phyloP scores from a whole-genome alignment of 2,888 invertebrate species.

The Lepas anatifera region DNA sequence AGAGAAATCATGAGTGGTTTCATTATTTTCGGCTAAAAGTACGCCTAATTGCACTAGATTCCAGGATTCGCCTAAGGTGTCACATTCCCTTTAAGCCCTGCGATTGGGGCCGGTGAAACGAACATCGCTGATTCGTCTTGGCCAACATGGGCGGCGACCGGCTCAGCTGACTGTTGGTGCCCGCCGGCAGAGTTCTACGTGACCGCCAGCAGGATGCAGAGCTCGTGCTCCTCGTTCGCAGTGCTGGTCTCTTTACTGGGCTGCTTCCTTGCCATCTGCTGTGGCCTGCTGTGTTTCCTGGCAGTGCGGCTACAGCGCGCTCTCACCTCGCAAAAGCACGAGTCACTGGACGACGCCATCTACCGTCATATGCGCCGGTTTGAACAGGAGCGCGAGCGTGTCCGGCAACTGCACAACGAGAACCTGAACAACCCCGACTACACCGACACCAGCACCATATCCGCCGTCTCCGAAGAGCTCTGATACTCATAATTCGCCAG shows the following conservation, averaged over 20 bases:
- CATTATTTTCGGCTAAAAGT: too few species aligned
- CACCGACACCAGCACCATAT: constrained; percentile 12
- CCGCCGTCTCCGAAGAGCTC: background rate
- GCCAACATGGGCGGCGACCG: too few species aligned
- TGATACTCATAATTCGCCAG: too few species aligned
- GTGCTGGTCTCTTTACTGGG: constrained; percentile 1
- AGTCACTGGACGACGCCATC: background rate
- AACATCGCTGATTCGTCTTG: too few species aligned
- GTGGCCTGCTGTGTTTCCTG: constrained; percentile 1
- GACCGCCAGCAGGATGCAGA: background rate
- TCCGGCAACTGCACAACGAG: background rate
- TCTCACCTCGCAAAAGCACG: background rate
- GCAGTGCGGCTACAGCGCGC: background rate
- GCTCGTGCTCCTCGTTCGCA: background rate
- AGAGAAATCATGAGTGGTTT: too few species aligned
- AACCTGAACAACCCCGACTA: background rate
- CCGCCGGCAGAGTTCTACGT: background rate
- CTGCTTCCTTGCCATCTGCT: constrained; percentile 6
- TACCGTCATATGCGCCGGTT: background rate
- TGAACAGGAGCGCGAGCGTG: background rate
- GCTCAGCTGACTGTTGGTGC: too few species aligned
- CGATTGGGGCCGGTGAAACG: too few species aligned
- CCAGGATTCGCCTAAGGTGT: too few species aligned
- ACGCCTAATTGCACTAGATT: too few species aligned
- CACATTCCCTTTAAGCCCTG: too few species aligned